Evolutionary conservation across 2,797 vertebrate species (phyloP).

Genomic region (Falco peregrinus): DNA sequence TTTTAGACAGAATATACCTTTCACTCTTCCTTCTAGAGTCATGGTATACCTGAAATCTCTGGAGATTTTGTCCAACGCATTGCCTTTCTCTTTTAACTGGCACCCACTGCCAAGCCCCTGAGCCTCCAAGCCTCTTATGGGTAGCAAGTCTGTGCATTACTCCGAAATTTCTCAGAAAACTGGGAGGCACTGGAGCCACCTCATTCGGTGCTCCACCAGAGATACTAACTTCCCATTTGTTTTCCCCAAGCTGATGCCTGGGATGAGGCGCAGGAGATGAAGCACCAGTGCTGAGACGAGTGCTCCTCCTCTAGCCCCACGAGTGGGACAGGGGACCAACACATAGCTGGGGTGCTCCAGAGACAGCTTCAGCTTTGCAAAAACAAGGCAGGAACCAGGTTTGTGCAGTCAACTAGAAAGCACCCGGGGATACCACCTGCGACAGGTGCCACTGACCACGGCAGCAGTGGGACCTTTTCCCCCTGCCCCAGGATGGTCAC

Average conservation of each 20-base stretch:
- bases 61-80: background rate
- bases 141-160: background rate
- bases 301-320: background rate
- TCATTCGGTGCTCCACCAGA: background rate
- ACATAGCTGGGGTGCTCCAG: background rate
- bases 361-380: background rate
- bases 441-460: accelerated
- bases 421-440: background rate
- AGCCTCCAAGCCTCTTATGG: background rate
- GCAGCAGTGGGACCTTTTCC: background rate
- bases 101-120: background rate
- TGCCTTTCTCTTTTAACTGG: background rate
- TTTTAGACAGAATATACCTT: background rate
- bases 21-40: background rate
- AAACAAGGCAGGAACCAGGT: background rate
- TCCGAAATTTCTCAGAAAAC: background rate
- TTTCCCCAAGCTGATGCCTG: background rate
- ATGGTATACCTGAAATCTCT: background rate
- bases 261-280: background rate
- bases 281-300: background rate
- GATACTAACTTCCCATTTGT: background rate
- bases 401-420: background rate
- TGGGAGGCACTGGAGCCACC: background rate
- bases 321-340: background rate
- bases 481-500: background rate